phyloP scores from a whole-genome alignment of 1,140 invertebrate species.

The Gonatopus flavifemur region DNA sequence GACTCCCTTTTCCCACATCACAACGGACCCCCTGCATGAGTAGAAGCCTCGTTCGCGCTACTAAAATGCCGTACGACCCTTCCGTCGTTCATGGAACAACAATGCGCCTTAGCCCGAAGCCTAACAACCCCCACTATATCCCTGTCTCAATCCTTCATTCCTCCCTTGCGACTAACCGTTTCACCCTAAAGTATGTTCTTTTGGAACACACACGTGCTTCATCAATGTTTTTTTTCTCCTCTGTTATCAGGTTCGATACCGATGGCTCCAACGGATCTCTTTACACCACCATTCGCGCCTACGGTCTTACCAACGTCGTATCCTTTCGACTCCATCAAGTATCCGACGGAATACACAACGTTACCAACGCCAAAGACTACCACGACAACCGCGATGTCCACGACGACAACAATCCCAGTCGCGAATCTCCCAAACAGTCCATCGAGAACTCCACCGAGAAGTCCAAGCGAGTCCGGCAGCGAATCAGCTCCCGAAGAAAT shows the following conservation, averaged over 20 bases:
- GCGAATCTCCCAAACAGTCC: slow-evolving; percentile 27
- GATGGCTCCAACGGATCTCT: slow-evolving; percentile 45
- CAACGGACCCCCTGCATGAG: slow-evolving; percentile 27
- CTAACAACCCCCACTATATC: slow-evolving; percentile 13
- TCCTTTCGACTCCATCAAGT: slow-evolving; percentile 42
- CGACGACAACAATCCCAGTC: slow-evolving; percentile 7
- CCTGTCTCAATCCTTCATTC: slow-evolving; percentile 2
- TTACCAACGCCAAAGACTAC: slow-evolving; percentile 5
- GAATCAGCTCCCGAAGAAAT: slow-evolving; percentile 65
- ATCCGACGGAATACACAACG: slow-evolving; percentile 33
- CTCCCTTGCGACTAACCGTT: too few relatives aligned
- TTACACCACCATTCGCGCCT: slow-evolving; percentile 40
- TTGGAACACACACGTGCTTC: too few relatives aligned
- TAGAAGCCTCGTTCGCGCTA: slow-evolving; percentile 5
- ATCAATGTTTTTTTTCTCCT: slow-evolving; percentile 16
- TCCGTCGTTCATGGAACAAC: slow-evolving; percentile 24
- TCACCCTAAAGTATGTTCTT: too few relatives aligned
- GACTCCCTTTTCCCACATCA: slow-evolving; percentile 43
- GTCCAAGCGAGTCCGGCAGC: slow-evolving; percentile 55
- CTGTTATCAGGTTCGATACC: slow-evolving; percentile 45
- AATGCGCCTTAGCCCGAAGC: slow-evolving; percentile 36
- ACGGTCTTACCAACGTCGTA: slow-evolving; percentile 43
- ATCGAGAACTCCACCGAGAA: slow-evolving; percentile 41
- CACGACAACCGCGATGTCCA: neutral
- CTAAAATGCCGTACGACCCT: slow-evolving; percentile 10